A percentile compares a stretch with the other conserved stretches of the same genome.
These are phyloP conservation scores for Bos javanicus DNA, from an alignment of 2,113 vertebrate genomes.

Conservation along the genomic window DNA sequence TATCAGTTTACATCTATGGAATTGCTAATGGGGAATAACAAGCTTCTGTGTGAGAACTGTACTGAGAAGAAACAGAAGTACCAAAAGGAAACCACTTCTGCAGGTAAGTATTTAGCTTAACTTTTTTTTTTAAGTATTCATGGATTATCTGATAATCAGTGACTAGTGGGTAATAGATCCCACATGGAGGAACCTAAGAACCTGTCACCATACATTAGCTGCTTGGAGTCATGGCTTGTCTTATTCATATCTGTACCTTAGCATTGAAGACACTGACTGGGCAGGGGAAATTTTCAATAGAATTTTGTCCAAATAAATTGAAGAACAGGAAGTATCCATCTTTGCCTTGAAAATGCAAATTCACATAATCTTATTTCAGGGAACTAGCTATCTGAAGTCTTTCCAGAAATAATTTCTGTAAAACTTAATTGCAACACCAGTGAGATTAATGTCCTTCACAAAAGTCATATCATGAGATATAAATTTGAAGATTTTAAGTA, in stretches of 20 bases:
- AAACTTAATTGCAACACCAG: neutral
- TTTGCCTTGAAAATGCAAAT: conserved; percentile 5
- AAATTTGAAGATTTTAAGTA: conserved; percentile 24
- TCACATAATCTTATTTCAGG: neutral
- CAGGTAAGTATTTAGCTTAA: conserved; percentile 79
- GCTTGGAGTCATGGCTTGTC: neutral
- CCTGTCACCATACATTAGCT: neutral
- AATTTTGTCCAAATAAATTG: conserved; percentile 1
- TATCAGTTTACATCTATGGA: conserved; percentile 97
- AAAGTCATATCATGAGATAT: neutral
- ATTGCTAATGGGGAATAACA: conserved; percentile 98
- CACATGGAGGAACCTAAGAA: neutral
- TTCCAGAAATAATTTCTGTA: neutral
- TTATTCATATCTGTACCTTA: neutral
- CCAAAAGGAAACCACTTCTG: conserved; percentile 82
- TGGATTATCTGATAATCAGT: neutral
- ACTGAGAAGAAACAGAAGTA: conserved; percentile 88
- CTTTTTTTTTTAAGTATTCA: neutral
- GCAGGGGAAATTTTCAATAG: neutral
- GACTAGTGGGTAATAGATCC: neutral
- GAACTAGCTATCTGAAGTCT: neutral
- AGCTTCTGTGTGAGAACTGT: conserved; percentile 95
- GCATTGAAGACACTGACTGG: neutral
- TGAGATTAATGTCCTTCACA: neutral
- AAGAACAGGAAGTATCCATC: neutral